Base-by-base conservation (phyloP, 1,140 invertebrate species). In the Drosophila lacteicornis region DNA sequence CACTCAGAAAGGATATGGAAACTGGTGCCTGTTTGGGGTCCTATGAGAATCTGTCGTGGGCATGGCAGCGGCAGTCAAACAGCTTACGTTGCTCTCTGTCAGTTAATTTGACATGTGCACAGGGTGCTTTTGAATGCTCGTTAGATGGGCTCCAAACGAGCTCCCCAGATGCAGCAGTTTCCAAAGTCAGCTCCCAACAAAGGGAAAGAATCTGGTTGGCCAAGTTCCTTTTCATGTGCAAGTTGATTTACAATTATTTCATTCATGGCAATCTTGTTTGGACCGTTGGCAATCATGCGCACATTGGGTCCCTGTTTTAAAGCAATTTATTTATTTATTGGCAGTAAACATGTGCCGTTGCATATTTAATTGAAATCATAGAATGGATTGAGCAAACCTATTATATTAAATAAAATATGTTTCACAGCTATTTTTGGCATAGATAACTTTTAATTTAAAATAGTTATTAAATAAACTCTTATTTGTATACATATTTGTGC, bases 71-170 rank as follows among this genome's bases (percentile, higher is more conserved):
- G 66, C 38, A 33, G 12, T 42, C 61, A 71, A 71, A 9, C 19
- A 13, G 67, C 67, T 73, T 51, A 71, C 36, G 49, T 22, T 36
- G 53, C 47, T 67, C 27, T 38, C 19, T 59, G 69, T 58, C 45
- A 71, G 53, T 38, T 73, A 8, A 71, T 38, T 73, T 73, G 70
- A 73, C n/a, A 43, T 38, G 30, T 42, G 55, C 53, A 43, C 68
- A 42, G 46, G n/a, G 30, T 73, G 67, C 30, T 22, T 13, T 38
- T 22, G 67, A 53, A 36, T 68, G 36, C 66, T 68, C 66, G 36
- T 43, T 43, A 68, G 40, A 51, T 33, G 36, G 33, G 11, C 36
- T 17, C 12, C 5, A 1, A 38, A 67, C 17, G 42, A 8, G 15
- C 9, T 63, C 0, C 59, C 9, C 60, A 38, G 33, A 17, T 40